Conservation (phyloP, 2,797 vertebrate species). For the Neomorphus geoffroyi region DNA sequence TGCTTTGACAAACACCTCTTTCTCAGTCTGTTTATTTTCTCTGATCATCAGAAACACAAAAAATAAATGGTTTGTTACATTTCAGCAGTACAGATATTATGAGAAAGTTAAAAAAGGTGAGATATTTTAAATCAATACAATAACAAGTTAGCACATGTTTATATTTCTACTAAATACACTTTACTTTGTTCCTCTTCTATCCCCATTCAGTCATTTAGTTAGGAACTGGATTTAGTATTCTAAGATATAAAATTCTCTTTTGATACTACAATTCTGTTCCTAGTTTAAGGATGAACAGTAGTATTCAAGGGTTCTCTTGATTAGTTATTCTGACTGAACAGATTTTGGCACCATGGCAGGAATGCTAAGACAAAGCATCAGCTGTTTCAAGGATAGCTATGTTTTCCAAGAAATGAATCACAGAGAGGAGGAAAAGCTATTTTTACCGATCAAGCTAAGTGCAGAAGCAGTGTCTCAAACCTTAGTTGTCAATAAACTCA, state of each 20-base stretch:
- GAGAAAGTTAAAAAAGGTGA: neutral
- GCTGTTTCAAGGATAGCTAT: neutral
- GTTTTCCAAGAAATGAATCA: neutral
- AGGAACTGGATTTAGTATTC: neutral
- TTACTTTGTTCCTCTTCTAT: neutral
- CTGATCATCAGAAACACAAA: neutral
- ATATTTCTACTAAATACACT: neutral
- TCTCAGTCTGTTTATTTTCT: neutral
- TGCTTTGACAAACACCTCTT: neutral
- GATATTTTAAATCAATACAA: neutral
- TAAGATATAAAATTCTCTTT: neutral
- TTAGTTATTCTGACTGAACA: neutral
- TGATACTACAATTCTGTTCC: neutral
- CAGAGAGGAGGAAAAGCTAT: neutral
- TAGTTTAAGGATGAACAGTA: neutral
- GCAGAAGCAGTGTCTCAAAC: neutral
- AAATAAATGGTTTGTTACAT: neutral
- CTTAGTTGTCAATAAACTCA: neutral
- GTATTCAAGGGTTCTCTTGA: neutral
- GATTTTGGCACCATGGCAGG: neutral
- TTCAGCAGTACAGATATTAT: neutral
- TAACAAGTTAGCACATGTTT: neutral
- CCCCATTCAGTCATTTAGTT: neutral
- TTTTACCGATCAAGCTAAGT: neutral
- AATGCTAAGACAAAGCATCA: neutral